A percentile compares a stretch with the other conserved stretches of the same genome.
These are phyloP conservation scores for Myotis daubentonii DNA, from an alignment of 2,797 vertebrate genomes.

Conservation along the genomic window DNA sequence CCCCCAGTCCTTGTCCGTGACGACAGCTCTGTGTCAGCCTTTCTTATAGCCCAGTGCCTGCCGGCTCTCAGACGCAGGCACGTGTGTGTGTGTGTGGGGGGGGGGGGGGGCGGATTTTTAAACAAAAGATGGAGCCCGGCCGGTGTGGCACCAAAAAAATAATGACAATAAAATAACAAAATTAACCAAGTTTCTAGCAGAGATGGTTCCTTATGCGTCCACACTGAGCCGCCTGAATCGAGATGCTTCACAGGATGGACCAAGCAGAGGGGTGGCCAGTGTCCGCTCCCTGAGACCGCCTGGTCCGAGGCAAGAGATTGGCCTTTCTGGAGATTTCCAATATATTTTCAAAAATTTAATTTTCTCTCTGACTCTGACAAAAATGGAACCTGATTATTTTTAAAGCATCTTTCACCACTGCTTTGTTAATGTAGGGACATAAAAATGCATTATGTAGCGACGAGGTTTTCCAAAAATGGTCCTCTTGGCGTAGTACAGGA, in stretches of 20 bases:
- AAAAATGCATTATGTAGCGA: constrained; percentile 15
- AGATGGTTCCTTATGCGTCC: neutral
- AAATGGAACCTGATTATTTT: constrained; percentile 34
- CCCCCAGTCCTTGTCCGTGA: neutral
- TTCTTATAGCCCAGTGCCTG: neutral
- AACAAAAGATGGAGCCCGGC: neutral
- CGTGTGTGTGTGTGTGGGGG: neutral
- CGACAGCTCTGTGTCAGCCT: neutral
- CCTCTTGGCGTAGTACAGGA: neutral
- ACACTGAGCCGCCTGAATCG: neutral
- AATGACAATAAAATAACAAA: too few species aligned
- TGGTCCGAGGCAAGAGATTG: neutral
- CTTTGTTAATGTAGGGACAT: constrained; percentile 30
- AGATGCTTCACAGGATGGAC: neutral
- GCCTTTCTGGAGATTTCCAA: constrained; percentile 12
- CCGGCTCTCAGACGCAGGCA: neutral
- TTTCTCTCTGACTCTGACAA: neutral
- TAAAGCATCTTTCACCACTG: constrained; percentile 15
- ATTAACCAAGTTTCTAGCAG: neutral
- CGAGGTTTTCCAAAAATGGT: constrained; percentile 22
- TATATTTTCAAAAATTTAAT: neutral
- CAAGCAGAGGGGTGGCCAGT: too few species aligned
- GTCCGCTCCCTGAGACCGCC: neutral
- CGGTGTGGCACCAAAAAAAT: too few species aligned
- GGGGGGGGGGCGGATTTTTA: neutral